Base-by-base conservation (phyloP, 92 coral and sea anemone species). In the Paragorgia papillata region DNA sequence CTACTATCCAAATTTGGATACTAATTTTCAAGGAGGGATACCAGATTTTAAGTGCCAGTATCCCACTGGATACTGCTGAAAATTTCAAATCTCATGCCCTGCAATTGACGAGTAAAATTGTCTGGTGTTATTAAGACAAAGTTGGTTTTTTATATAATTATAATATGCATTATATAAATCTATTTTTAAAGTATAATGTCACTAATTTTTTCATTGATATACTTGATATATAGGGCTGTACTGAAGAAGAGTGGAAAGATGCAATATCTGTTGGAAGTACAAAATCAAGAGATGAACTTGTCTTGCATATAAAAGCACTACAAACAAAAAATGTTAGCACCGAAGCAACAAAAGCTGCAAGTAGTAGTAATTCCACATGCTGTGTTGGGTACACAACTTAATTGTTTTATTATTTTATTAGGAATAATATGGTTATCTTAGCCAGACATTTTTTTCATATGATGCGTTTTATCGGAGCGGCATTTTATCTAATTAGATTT, bases 191-290 rank as follows among this genome's bases (percentile, higher is more conserved):
- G n/a, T n/a, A n/a, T n/a, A n/a, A n/a, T n/a, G n/a, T n/a, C n/a
- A n/a, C n/a, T n/a, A n/a, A n/a, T n/a, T n/a, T n/a, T n/a, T n/a
- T n/a, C n/a, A n/a, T n/a, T n/a, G n/a, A n/a, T n/a, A n/a, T n/a
- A n/a, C n/a, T n/a, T n/a, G n/a, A n/a, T n/a, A n/a, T n/a, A n/a
- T 56, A 88, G 92, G 92, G 92, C 26, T 85, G 73, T 30, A 88
- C 89, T 25, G 92, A 88, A 21, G 64, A 53, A 26, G 92, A 88
- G 35, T 88, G 92, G 92, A 85, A 78, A 74, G 89, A 88, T 41
- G 92, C 88, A 30, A 56, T 85, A 48, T 61, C 59, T 40, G 62
- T 62, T 48, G 79, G 85, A 21, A 60, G 85, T 71, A 69, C 67
- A 33, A 57, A 19, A 31, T 81, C 82, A 5, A 70, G 77, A 53